These are phyloP conservation scores for Semnornis frantzii DNA, from an alignment of 2,113 vertebrate genomes.

Conservation along the genomic window DNA sequence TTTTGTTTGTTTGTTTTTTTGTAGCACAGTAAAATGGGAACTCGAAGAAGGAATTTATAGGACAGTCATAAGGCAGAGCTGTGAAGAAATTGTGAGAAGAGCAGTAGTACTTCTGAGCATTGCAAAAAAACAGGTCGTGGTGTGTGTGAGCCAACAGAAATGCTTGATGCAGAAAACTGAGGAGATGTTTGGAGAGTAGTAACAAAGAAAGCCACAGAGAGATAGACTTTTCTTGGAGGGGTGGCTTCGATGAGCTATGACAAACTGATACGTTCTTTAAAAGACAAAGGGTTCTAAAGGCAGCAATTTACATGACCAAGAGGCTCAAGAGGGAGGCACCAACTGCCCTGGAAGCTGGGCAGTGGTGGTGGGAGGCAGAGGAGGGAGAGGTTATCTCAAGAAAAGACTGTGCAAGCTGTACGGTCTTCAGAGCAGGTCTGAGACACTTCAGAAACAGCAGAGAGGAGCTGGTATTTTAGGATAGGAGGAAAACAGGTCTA, in stretches of 20 bases:
- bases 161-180: not conserved
- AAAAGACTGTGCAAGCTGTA: accelerated
- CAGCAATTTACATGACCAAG: too few species aligned
- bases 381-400: accelerated
- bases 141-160: not conserved
- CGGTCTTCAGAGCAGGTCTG: not conserved
- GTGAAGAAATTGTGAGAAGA: not conserved
- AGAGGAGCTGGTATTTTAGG: not conserved
- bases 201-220: not conserved
- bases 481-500: not conserved
- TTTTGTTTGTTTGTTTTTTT: not conserved
- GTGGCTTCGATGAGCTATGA: not conserved
- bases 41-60: not conserved
- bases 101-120: not conserved
- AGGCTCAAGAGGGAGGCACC: too few species aligned
- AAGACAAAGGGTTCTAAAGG: not conserved
- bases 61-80: not conserved
- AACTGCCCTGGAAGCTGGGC: too few species aligned
- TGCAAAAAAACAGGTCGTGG: accelerated
- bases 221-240: not conserved
- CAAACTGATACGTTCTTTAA: not conserved
- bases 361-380: not conserved
- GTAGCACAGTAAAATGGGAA: not conserved
- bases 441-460: not conserved
- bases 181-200: not conserved